Base-by-base conservation (phyloP, 2,113 vertebrate genomes). In the Pimephales promelas region DNA sequence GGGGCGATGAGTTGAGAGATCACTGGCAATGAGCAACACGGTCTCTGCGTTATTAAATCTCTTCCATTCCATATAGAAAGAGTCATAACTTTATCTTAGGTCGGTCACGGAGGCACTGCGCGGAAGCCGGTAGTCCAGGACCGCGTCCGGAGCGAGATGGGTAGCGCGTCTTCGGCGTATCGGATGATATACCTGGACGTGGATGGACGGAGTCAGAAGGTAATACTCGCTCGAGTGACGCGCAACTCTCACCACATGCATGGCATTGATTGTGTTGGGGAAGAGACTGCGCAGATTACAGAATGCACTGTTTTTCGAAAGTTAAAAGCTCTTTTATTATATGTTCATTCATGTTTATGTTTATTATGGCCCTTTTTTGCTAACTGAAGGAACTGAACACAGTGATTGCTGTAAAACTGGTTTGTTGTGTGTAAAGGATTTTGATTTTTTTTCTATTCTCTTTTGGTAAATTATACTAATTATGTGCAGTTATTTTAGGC, bases 151-250 rank as follows among this genome's bases (percentile, higher is more conserved):
- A n/a, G 11, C 34, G 59, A 54, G 24, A 94, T 94, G 94, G 94
- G 94, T 76, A 92, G 92, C 24, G 93, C 91, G 62, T 94, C 93
- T 57, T 94, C 94, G 36, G 89, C 92, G 18, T 91, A 93, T 83
- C 90, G 93, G 81, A 86, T 92, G 52, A 93, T 94, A 24, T 91
- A 94, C 88, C 89, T 94, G 88, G 91, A 94, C 78, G 91, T 93
- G 83, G 93, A 94, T 81, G 92, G 91, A 66, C 89, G 91, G 83
- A 89, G 90, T 20, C 93, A 93, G 88, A 94, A 94, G 93, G 93
- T 94, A 92, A 26, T n/a, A n/a, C n/a, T 57, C 26, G 26, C 47
- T 16, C 26, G 36, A 52, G 9, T 5, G 56, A 24, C 56, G 56
- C 56, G 56, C 56, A 24, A 40, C 64, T 40, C 34, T 66, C 18